Evolutionary conservation across 2,113 vertebrate species (phyloP).

Genomic region (Ascaphus truei): DNA sequence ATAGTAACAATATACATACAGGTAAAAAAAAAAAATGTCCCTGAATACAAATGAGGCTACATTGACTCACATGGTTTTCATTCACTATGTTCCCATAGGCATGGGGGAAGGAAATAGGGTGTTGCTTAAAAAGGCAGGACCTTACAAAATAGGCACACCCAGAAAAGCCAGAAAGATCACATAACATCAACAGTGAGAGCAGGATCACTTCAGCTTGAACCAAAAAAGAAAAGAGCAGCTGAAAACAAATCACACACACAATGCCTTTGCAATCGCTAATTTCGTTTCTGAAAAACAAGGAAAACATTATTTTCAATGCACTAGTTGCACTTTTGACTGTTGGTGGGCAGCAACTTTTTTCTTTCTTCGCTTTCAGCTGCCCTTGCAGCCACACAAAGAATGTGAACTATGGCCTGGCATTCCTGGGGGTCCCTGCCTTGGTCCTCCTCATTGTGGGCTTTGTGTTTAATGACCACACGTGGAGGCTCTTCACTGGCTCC

Average conservation of each 20-base stretch:
- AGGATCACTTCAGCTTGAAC: neutral
- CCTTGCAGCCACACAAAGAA: slow-evolving; percentile 65
- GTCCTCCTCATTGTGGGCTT: slow-evolving; percentile 63
- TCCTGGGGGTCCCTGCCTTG: slow-evolving; percentile 60
- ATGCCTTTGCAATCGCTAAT: slow-evolving; percentile 44
- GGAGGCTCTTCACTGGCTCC: slow-evolving; percentile 55
- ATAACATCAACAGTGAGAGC: no score
- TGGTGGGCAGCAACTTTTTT: slow-evolving; percentile 61
- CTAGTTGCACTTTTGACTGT: slow-evolving; percentile 59
- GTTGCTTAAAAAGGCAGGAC: neutral
- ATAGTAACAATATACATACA: no score
- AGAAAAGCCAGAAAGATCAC: slow-evolving; percentile 45
- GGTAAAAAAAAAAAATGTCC: no score
- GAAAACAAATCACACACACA: neutral
- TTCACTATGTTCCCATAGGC: neutral
- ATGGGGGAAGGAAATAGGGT: neutral
- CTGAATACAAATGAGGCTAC: no score
- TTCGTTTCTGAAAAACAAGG: slow-evolving; percentile 59
- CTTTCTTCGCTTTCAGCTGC: slow-evolving; percentile 62
- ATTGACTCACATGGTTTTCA: neutral
- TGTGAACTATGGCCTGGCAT: slow-evolving; percentile 62
- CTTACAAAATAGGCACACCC: slow-evolving; percentile 33
- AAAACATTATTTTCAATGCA: slow-evolving; percentile 52
- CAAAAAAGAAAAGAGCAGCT: neutral
- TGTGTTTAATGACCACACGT: slow-evolving; percentile 60